Conservation (phyloP, 2,888 invertebrate species). For the Trissolcus brochymenae region DNA sequence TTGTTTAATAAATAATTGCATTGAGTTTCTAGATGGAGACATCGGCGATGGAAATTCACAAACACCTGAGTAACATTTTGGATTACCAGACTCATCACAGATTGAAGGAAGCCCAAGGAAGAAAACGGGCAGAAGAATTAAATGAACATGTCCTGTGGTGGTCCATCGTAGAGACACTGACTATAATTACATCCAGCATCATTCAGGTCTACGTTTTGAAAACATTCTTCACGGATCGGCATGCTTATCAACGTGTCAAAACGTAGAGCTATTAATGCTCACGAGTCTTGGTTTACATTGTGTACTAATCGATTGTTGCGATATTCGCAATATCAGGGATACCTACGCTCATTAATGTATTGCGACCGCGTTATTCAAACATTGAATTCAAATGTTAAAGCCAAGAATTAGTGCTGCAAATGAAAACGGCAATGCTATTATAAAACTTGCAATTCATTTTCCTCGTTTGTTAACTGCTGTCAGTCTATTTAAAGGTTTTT, state of each 20-base stretch:
- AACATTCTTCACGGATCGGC: slow-evolving; percentile 87
- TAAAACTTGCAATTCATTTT: background rate
- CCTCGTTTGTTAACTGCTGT: background rate
- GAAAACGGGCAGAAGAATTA: slow-evolving; percentile 96
- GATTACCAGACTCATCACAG: slow-evolving; percentile 99
- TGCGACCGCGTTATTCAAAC: slow-evolving; percentile 3
- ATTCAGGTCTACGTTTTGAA: slow-evolving; percentile 93
- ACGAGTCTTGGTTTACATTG: slow-evolving; percentile 2
- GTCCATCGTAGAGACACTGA: slow-evolving; percentile 85
- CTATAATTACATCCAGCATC: slow-evolving; percentile 90
- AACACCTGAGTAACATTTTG: slow-evolving; percentile 89
- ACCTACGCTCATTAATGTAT: slow-evolving; percentile 18
- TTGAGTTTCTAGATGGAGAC: slow-evolving; percentile 88
- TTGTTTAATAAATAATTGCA: background rate
- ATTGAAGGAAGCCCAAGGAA: slow-evolving; percentile 94
- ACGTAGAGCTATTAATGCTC: slow-evolving; percentile 17
- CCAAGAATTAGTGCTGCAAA: slow-evolving; percentile 14
- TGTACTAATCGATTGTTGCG: slow-evolving; percentile 19
- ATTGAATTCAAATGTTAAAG: slow-evolving; percentile 21
- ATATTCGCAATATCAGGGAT: slow-evolving; percentile 27
- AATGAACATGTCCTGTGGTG: slow-evolving; percentile 96
- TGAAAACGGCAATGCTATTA: background rate
- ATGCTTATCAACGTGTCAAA: slow-evolving; percentile 64
- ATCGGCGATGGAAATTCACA: slow-evolving; percentile 92
- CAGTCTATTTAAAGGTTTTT: background rate